Conservation (phyloP, 2,113 vertebrate species). For the Neolamprologus toae region DNA sequence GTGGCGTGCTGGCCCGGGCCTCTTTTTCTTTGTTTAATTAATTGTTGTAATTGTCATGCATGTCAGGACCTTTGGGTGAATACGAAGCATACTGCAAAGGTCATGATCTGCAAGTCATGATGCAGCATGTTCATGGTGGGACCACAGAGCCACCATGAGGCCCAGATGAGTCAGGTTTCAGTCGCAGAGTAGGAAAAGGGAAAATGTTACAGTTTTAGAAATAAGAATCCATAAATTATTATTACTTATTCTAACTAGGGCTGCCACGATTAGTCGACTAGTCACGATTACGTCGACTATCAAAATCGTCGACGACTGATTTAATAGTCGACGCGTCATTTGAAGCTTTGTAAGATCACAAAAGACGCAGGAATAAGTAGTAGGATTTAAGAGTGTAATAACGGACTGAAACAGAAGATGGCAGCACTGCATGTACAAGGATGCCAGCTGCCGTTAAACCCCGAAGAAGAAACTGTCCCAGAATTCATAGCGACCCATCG, state of each 20-base stretch:
- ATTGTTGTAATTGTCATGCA: neutral
- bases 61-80: neutral
- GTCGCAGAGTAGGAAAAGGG: neutral
- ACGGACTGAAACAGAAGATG: too few species aligned
- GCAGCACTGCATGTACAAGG: too few species aligned
- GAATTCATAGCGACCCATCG: rapidly evolving
- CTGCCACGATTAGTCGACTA: too few species aligned
- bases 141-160: neutral
- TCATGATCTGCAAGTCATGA: slow-evolving; percentile 29
- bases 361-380: too few species aligned
- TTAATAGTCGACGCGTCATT: rapidly evolving
- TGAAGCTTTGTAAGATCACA: too few species aligned
- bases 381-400: too few species aligned
- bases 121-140: neutral
- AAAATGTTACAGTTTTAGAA: neutral
- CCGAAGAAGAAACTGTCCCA: rapidly evolving
- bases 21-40: neutral
- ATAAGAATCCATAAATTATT: neutral
- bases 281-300: too few species aligned
- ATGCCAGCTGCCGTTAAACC: too few species aligned
- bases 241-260: neutral
- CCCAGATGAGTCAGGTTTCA: neutral
- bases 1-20: neutral
- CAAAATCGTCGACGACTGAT: rapidly evolving
- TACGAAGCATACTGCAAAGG: slow-evolving; percentile 10